Conservation (phyloP, 2,888 invertebrate species). For the Amblyjoppa fuscipennis region DNA sequence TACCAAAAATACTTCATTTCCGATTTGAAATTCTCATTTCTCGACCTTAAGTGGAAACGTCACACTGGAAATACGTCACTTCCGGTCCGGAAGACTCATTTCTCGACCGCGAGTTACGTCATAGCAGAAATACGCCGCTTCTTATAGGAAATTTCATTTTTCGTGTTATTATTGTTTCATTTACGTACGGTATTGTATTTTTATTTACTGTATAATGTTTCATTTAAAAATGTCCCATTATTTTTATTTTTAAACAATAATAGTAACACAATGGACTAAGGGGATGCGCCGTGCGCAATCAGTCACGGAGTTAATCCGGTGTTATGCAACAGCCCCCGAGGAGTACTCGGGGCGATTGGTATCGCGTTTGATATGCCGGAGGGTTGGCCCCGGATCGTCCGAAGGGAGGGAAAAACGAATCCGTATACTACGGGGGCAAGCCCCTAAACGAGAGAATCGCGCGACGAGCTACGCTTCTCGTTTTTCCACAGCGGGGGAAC, state of each 20-base stretch:
- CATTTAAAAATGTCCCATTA: too few species aligned
- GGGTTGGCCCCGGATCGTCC: neutral
- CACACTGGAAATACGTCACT: too few species aligned
- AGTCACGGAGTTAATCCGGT: slow-evolving; percentile 62
- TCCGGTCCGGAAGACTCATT: too few species aligned
- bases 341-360: slow-evolving; percentile 70
- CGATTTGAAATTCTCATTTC: too few species aligned
- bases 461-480: neutral
- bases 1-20: too few species aligned
- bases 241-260: slow-evolving; percentile 1
- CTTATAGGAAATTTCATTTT: too few species aligned
- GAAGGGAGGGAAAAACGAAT: neutral
- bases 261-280: neutral
- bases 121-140: too few species aligned
- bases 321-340: slow-evolving; percentile 61
- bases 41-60: too few species aligned
- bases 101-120: too few species aligned
- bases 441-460: slow-evolving; percentile 5
- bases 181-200: too few species aligned
- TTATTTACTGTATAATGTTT: too few species aligned
- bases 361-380: slow-evolving; percentile 67
- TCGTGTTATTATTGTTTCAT: too few species aligned
- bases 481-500: slow-evolving; percentile 17
- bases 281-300: slow-evolving; percentile 26
- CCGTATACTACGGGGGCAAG: slow-evolving; percentile 5